Evolutionary conservation across 2,888 invertebrate genomes (phyloP).

Genomic region (Drosophila neotestacea): DNA sequence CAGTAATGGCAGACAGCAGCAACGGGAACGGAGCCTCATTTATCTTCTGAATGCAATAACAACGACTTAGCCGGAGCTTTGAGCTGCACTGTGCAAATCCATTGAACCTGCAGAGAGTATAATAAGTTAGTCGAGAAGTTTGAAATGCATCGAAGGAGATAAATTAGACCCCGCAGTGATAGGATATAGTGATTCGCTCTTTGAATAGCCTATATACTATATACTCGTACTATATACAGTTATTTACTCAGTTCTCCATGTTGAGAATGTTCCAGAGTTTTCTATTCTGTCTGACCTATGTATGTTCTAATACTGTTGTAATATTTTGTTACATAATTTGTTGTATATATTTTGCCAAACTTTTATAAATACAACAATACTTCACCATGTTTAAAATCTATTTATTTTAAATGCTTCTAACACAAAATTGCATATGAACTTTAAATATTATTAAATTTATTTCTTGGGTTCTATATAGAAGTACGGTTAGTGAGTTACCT

Average conservation of each 20-base stretch:
- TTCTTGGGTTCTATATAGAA: too few species aligned
- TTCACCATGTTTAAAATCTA: too few species aligned
- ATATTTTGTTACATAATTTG: too few species aligned
- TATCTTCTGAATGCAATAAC: conserved; percentile 81
- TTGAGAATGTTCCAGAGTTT: too few species aligned
- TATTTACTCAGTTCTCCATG: background rate
- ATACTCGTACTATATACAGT: too few species aligned
- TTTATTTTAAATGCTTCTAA: too few species aligned
- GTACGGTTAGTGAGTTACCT: too few species aligned
- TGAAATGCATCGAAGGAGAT: conserved; percentile 55
- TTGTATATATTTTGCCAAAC: too few species aligned
- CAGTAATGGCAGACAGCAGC: conserved; percentile 19
- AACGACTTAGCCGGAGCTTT: conserved; percentile 79
- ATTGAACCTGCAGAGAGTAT: conserved; percentile 69
- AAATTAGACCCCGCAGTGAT: conserved; percentile 50
- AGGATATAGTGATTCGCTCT: conserved; percentile 17
- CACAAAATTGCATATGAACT: too few species aligned
- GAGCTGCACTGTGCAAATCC: conserved; percentile 70
- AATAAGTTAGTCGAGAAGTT: conserved; percentile 69
- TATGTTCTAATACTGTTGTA: background rate
- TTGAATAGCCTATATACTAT: background rate
- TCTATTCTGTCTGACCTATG: background rate
- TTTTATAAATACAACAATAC: too few species aligned
- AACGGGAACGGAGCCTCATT: conserved; percentile 68
- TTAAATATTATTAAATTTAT: too few species aligned